Evolutionary conservation across 2,888 invertebrate genomes (phyloP).

Genomic region (Drosophila nigricruria): DNA sequence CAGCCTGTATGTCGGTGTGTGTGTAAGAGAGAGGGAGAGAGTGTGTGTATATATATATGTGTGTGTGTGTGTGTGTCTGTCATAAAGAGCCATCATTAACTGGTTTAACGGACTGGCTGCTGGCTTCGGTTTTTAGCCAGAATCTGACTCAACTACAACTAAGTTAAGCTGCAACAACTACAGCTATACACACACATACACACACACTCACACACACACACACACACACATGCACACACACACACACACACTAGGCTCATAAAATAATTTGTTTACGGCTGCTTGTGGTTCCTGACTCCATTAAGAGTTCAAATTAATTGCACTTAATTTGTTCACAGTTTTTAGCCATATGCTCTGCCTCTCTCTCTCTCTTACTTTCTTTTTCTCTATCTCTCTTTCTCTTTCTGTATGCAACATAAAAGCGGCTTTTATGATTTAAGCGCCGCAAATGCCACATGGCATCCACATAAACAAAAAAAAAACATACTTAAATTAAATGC

Average conservation of each 20-base stretch:
- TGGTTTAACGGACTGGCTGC: constrained; percentile 50
- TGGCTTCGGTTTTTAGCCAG: constrained; percentile 51
- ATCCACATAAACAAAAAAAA: constrained; percentile 34
- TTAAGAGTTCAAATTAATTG: constrained; percentile 75
- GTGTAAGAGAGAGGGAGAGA: not conserved
- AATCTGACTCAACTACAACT: constrained; percentile 44
- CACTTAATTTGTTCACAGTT: constrained; percentile 61
- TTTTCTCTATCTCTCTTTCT: not conserved
- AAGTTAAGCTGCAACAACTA: constrained; percentile 6
- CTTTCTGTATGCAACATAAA: constrained; percentile 51
- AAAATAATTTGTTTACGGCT: constrained; percentile 79
- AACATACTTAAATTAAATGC: constrained; percentile 42
- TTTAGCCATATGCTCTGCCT: constrained; percentile 36
- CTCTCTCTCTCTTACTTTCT: too few relatives aligned
- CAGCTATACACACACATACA: not conserved
- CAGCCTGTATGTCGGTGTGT: not conserved
- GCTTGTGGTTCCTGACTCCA: constrained; percentile 57
- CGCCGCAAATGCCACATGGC: constrained; percentile 43
- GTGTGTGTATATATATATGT: not conserved
- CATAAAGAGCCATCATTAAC: constrained; percentile 56
- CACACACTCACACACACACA: constrained; percentile 1
- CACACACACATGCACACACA: not conserved
- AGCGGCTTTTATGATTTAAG: constrained; percentile 67
- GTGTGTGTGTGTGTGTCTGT: constrained; percentile 10
- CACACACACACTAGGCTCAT: constrained; percentile 32